These are phyloP conservation scores for Passer domesticus DNA, from an alignment of 2,113 vertebrate species.

Conservation along the genomic window DNA sequence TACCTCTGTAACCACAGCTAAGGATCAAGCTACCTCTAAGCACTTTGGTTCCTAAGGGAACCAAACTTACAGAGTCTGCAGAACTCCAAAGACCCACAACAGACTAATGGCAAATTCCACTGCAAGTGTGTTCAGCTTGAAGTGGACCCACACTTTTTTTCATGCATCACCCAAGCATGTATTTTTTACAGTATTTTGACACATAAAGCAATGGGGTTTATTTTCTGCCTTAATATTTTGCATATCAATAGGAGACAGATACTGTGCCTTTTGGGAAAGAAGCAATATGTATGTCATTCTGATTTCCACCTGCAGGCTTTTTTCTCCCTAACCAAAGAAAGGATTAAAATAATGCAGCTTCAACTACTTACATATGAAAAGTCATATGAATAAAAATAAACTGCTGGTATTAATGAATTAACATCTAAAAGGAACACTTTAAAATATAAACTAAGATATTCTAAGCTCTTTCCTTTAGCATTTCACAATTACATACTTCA, in stretches of 20 bases:
- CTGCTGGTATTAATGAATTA: conserved; percentile 56
- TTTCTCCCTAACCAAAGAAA: conserved; percentile 35
- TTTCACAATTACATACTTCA: conserved; percentile 34
- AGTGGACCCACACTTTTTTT: background rate
- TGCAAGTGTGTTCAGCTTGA: background rate
- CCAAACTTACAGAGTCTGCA: background rate
- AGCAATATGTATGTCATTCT: conserved; percentile 14
- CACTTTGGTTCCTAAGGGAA: background rate
- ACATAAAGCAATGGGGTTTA: background rate
- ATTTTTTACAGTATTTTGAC: conserved; percentile 37
- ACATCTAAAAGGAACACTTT: conserved; percentile 49
- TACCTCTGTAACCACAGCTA: background rate
- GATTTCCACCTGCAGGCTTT: conserved; percentile 55
- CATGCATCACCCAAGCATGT: background rate
- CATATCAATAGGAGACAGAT: conserved; percentile 33
- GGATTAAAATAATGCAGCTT: conserved; percentile 51
- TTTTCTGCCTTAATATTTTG: conserved; percentile 36
- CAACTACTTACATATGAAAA: conserved; percentile 57
- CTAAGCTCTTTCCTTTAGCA: conserved; percentile 43
- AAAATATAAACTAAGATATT: conserved; percentile 50
- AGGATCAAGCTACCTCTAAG: background rate
- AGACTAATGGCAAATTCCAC: background rate
- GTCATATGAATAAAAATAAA: conserved; percentile 58
- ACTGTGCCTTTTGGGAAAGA: conserved; percentile 14
- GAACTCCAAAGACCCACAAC: background rate